Conservation (phyloP, 2,888 invertebrate genomes). For the Ctena decussata region DNA sequence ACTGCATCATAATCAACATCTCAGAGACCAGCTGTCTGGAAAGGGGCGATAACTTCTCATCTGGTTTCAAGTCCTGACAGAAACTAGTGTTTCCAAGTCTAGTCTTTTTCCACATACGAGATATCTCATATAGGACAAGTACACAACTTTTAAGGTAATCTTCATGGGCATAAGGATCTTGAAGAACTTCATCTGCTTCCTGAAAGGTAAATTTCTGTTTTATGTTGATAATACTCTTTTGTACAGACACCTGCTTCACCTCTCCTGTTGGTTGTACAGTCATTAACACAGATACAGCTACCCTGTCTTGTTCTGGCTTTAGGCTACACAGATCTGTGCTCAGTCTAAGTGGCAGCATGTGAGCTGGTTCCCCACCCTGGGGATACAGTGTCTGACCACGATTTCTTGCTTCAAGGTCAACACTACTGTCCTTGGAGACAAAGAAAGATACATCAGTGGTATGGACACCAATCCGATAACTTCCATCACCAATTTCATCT, state of each 20-base stretch:
- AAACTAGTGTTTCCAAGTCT: slow-evolving; percentile 80
- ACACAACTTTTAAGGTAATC: slow-evolving; percentile 77
- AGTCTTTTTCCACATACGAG: slow-evolving; percentile 74
- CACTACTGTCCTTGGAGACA: slow-evolving; percentile 70
- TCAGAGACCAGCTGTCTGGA: slow-evolving; percentile 81
- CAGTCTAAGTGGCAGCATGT: slow-evolving; percentile 76
- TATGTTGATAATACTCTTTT: slow-evolving; percentile 75
- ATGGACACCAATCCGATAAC: slow-evolving; percentile 80
- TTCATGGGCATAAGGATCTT: slow-evolving; percentile 68
- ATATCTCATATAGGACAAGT: slow-evolving; percentile 75
- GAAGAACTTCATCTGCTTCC: slow-evolving; percentile 78
- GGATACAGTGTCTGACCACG: slow-evolving; percentile 75
- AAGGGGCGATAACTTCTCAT: slow-evolving; percentile 66
- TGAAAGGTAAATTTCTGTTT: slow-evolving; percentile 73
- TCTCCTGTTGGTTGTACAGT: slow-evolving; percentile 74
- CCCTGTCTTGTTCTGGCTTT: slow-evolving; percentile 68
- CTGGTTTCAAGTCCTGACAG: slow-evolving; percentile 68
- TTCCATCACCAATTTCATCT: slow-evolving; percentile 71
- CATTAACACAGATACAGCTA: slow-evolving; percentile 79
- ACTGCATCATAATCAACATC: slow-evolving; percentile 79
- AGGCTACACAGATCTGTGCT: slow-evolving; percentile 76
- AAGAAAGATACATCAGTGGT: slow-evolving; percentile 79
- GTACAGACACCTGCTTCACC: slow-evolving; percentile 66
- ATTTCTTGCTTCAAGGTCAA: slow-evolving; percentile 77
- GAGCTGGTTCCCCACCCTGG: slow-evolving; percentile 64